These are phyloP conservation scores for Tinamus major DNA, from an alignment of 2,797 vertebrate genomes.

Conservation along the genomic window DNA sequence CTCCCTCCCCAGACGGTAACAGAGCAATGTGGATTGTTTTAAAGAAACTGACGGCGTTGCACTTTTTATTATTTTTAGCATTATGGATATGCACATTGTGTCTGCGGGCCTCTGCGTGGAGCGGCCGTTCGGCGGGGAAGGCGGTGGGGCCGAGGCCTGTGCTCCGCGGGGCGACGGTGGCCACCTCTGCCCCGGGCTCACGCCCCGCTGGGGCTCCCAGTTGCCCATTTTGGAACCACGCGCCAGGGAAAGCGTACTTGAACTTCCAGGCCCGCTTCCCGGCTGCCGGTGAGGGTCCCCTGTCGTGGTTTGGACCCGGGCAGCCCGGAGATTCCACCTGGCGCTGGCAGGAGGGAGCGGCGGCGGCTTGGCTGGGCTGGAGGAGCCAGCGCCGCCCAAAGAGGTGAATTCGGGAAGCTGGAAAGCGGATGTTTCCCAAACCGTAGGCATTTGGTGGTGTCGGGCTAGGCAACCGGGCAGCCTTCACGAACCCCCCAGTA, in stretches of 20 bases:
- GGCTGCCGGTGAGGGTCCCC: constrained; percentile 70
- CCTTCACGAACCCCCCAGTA: constrained; percentile 7
- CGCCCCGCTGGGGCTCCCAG: constrained; percentile 47
- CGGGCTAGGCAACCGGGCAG: constrained; percentile 23
- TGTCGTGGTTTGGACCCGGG: constrained; percentile 57
- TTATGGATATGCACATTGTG: constrained; percentile 82
- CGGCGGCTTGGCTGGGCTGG: background rate
- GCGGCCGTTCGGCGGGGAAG: constrained; percentile 50
- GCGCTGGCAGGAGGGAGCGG: background rate
- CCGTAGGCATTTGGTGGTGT: background rate
- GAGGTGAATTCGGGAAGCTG: background rate
- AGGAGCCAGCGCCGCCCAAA: constrained; percentile 5
- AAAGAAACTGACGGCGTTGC: constrained; percentile 79
- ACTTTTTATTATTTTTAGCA: constrained; percentile 80
- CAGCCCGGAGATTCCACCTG: background rate
- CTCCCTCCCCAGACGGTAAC: constrained; percentile 66
- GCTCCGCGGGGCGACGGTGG: background rate
- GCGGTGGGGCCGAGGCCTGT: constrained; percentile 50
- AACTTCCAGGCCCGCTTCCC: constrained; percentile 76
- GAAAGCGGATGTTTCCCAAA: constrained; percentile 22
- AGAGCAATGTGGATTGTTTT: constrained; percentile 76
- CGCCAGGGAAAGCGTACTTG: constrained; percentile 78
- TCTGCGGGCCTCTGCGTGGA: constrained; percentile 73
- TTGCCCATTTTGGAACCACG: background rate
- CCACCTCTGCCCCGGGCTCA: background rate